These are phyloP conservation scores for Leptinotarsa juncta DNA, from an alignment of 2,888 invertebrate species.

Conservation along the genomic window DNA sequence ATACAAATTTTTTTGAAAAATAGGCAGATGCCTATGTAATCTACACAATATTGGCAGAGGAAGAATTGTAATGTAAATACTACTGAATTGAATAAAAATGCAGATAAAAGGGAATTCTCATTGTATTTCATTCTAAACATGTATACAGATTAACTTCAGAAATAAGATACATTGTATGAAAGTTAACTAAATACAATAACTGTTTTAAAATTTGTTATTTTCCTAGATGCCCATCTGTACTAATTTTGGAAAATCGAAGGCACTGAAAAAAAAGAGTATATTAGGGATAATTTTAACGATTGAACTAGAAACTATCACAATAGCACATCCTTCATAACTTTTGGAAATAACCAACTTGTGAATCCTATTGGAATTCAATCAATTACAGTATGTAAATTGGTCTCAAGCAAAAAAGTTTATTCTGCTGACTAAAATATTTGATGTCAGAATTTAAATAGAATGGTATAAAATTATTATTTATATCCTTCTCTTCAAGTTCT, in stretches of 20 bases:
- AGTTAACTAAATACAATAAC: slow-evolving; percentile 1
- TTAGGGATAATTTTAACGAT: not conserved
- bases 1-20: too few relatives aligned
- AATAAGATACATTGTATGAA: slow-evolving; percentile 8
- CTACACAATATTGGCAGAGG: too few relatives aligned
- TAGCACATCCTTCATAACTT: not conserved
- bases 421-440: too few relatives aligned
- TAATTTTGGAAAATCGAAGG: slow-evolving; percentile 7
- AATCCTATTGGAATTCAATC: too few relatives aligned
- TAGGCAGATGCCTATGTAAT: too few relatives aligned
- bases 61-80: too few relatives aligned
- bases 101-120: not conserved
- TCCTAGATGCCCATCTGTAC: not conserved
- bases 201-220: not conserved
- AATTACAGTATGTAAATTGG: too few relatives aligned
- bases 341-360: not conserved
- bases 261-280: not conserved
- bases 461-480: too few relatives aligned
- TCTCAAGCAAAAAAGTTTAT: too few relatives aligned
- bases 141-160: slow-evolving; percentile 1
- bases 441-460: too few relatives aligned
- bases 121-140: slow-evolving; percentile 3
- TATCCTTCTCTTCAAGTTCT: too few relatives aligned
- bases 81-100: not conserved
- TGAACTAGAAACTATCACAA: not conserved